Percentiles rank a stretch among this genome's conserved stretches.
Evolutionary conservation across 2,888 invertebrate species (phyloP).

Genomic region (Melitaea athalia): DNA sequence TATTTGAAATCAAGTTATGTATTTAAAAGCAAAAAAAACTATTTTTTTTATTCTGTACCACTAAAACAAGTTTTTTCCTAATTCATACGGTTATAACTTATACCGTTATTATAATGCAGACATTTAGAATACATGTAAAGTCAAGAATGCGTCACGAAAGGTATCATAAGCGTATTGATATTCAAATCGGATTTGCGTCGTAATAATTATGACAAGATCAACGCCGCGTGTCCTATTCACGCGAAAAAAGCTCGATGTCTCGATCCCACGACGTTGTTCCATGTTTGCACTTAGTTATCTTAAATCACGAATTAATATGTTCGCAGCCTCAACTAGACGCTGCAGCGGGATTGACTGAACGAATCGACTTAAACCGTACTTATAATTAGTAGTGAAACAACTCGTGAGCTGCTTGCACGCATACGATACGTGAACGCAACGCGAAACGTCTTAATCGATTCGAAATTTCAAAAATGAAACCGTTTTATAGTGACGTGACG

Average conservation of each 20-base stretch:
- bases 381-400: conserved; percentile 59
- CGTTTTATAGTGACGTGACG: conserved; percentile 35
- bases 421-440: conserved; percentile 43
- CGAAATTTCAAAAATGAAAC: conserved; percentile 41
- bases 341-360: conserved; percentile 46
- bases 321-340: conserved; percentile 41
- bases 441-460: conserved; percentile 30
- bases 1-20: too few relatives aligned
- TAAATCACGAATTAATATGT: conserved; percentile 66
- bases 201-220: conserved; percentile 28
- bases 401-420: conserved; percentile 67
- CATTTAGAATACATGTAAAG: not conserved
- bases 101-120: not conserved
- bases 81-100: not conserved
- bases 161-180: not conserved
- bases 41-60: too few relatives aligned
- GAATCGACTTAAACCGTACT: conserved; percentile 40
- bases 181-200: conserved; percentile 3
- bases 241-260: conserved; percentile 48
- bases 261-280: conserved; percentile 49
- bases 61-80: not conserved
- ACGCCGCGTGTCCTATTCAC: conserved; percentile 44
- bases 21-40: too few relatives aligned
- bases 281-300: conserved; percentile 55
- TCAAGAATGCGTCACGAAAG: conserved; percentile 8